phyloP scores from a whole-genome alignment of 2,113 vertebrate genomes.

The Ciconia boyciana region DNA sequence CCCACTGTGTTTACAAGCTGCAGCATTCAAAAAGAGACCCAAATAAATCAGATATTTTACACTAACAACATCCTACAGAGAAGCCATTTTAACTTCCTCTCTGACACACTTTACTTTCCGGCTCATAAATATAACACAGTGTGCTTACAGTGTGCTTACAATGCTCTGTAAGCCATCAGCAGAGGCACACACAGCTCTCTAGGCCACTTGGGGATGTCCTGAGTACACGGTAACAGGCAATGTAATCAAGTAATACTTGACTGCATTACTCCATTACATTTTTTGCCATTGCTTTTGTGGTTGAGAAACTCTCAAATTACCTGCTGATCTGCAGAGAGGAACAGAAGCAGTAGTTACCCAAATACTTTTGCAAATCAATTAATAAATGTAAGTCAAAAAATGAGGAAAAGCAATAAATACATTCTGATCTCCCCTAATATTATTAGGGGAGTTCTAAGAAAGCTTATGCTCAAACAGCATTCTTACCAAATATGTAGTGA shows the following conservation, averaged over 20 bases:
- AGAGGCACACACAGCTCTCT: neutral
- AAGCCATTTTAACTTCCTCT: slow-evolving; percentile 56
- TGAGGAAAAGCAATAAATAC: neutral
- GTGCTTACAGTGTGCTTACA: neutral
- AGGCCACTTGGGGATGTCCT: neutral
- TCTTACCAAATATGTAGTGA: neutral
- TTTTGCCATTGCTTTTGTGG: neutral
- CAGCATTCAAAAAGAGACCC: slow-evolving; percentile 24
- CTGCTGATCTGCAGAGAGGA: neutral
- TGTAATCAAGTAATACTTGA: neutral
- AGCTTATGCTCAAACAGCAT: neutral
- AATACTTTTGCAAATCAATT: neutral
- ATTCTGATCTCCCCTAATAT: neutral
- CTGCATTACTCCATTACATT: neutral
- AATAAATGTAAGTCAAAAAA: neutral
- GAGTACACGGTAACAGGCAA: neutral
- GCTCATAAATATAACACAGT: slow-evolving; percentile 52
- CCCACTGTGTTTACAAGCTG: slow-evolving; percentile 54
- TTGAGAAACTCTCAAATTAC: neutral
- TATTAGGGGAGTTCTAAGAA: neutral
- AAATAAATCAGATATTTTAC: slow-evolving; percentile 64
- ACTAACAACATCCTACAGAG: slow-evolving; percentile 37
- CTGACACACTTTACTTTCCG: slow-evolving; percentile 44
- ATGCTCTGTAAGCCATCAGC: neutral
- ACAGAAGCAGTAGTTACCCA: neutral